Base-by-base conservation (phyloP, 2,113 vertebrate species). In the Turnix velox region DNA sequence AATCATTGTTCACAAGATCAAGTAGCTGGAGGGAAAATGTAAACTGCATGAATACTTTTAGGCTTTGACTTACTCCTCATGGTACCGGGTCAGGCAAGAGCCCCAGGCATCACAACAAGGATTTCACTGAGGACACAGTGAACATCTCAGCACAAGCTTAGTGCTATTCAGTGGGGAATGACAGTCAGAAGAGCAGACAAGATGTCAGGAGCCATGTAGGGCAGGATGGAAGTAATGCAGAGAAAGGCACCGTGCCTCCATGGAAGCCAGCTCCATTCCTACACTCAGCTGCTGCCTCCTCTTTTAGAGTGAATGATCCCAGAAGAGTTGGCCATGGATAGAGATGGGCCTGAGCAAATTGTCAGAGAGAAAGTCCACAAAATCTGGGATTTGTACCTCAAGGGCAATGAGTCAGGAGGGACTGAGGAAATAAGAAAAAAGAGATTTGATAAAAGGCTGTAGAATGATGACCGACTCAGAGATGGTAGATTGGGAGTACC, bases 161-260 rank as follows among this genome's bases (percentile, higher is more conserved):
- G 66, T 46, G 49, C 24, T 79, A 27, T 7, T 88, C 37, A 42
- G 33, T 46, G 52, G 52, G 35, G 51, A 92, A 22, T 10, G 7
- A 43, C 39, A 40, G 55, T 40, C 62, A 52, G 58, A 82, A 68
- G 18, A 65, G 37, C 54, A 88, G 71, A 71, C 9, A 52, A 82
- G 66, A 51, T 0, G 0, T 3, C 0, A 1, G 42, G 43, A 87
- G 10, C 37, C 23, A 7, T 12, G 35, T 74, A 35, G 37, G 31
- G 33, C 13, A 35, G 48, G 66, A 3, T 48, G 58, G 66, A 39
- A 79, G 24, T 9, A 37, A 31, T 4, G 30, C 4, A 12, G 35
- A 67, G 67, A 55, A 82, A 31, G 30, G 40, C 45, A 55, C 40
- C 0, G 1, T 71, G 14, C 39, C 18, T 24, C 71, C 0, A 0